These are phyloP conservation scores for Hippopotamus amphibius DNA, from an alignment of 2,113 vertebrate genomes.

Conservation along the genomic window DNA sequence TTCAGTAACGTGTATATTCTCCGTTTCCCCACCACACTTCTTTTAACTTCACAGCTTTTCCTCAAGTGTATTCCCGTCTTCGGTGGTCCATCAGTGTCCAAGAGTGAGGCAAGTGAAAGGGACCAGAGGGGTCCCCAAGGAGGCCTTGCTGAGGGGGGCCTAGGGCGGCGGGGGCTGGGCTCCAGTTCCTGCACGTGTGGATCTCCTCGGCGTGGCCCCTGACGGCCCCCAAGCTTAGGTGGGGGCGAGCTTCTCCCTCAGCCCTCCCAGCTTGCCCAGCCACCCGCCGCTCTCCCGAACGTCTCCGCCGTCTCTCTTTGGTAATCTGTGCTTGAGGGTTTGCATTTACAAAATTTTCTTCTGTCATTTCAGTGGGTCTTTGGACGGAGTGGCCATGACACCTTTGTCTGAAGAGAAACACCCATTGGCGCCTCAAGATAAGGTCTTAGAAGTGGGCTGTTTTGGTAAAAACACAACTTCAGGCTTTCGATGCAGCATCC, in stretches of 20 bases:
- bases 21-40: rapidly evolving
- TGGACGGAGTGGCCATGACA: rapidly evolving
- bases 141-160: neutral
- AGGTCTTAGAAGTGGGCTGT: neutral
- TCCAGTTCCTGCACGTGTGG: rapidly evolving
- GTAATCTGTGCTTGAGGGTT: rapidly evolving
- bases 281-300: rapidly evolving
- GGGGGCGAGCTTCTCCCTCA: too few relatives aligned
- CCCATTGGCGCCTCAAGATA: too few relatives aligned
- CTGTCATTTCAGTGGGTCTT: neutral
- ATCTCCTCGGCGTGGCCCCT: too few relatives aligned
- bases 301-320: neutral
- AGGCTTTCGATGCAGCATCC: rapidly evolving
- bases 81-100: rapidly evolving
- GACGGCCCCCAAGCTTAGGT: rapidly evolving
- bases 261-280: too few relatives aligned
- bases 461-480: neutral
- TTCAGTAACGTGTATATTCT: neutral
- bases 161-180: neutral
- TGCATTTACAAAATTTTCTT: neutral
- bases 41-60: neutral
- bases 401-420: neutral
- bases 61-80: neutral
- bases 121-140: rapidly evolving
- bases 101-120: neutral